phyloP scores from a whole-genome alignment of 2,888 invertebrate species.

The Synergus itoensis region DNA sequence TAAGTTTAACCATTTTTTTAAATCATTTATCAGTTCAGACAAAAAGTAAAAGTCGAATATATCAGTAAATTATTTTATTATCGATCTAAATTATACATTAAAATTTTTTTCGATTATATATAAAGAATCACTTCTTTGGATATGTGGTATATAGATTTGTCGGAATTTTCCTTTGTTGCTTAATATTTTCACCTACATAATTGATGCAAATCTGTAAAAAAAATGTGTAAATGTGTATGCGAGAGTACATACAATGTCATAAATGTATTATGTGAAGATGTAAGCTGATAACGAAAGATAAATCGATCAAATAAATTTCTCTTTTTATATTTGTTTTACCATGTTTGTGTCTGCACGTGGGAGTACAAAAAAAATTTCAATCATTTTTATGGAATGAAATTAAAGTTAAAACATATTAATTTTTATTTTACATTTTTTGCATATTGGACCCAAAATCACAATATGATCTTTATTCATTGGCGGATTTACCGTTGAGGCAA shows the following conservation, averaged over 20 bases:
- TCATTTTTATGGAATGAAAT: background rate
- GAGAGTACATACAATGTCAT: background rate
- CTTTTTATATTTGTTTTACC: background rate
- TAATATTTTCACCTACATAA: background rate
- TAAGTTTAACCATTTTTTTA: background rate
- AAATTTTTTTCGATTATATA: too few species aligned
- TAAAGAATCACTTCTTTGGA: background rate
- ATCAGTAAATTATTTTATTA: background rate
- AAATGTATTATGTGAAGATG: slow-evolving; percentile 30
- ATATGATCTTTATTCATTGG: background rate
- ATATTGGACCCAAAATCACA: background rate
- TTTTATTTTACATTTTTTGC: background rate
- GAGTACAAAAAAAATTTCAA: background rate
- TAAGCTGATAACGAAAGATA: slow-evolving; percentile 23
- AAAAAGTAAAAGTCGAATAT: background rate
- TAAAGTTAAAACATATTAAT: background rate
- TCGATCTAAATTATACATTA: too few species aligned
- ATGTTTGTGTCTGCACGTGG: background rate
- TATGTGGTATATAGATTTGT: background rate
- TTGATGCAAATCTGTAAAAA: slow-evolving; percentile 24
- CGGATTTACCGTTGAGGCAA: too few species aligned
- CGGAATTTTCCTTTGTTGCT: slow-evolving; percentile 24
- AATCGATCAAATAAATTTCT: slow-evolving; percentile 14
- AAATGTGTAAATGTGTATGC: background rate
- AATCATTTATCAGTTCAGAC: background rate